These are phyloP conservation scores for Himalopsyche phryganea DNA, from an alignment of 1,140 invertebrate species.

Conservation along the genomic window DNA sequence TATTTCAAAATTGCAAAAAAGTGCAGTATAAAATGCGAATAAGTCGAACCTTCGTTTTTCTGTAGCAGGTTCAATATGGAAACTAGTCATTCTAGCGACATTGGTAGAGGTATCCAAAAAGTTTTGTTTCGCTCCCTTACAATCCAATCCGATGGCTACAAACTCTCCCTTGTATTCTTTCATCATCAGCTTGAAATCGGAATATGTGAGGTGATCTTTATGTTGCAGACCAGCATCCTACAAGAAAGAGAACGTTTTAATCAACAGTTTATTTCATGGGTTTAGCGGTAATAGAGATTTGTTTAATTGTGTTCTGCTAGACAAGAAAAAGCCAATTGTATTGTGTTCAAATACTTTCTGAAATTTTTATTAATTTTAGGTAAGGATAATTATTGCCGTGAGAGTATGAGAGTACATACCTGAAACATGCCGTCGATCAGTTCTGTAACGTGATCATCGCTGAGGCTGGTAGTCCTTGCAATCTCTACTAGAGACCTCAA, in stretches of 20 bases:
- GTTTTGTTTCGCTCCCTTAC: slow-evolving; percentile 94
- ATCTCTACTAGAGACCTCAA: slow-evolving; percentile 91
- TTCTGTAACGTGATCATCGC: slow-evolving; percentile 86
- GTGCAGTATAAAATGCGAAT: too few species aligned
- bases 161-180: slow-evolving; percentile 96
- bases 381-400: too few species aligned
- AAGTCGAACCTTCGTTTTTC: slow-evolving; percentile 55
- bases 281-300: too few species aligned
- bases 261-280: too few species aligned
- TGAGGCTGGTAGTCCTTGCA: slow-evolving; percentile 84
- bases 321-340: too few species aligned
- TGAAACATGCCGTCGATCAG: slow-evolving; percentile 94
- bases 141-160: slow-evolving; percentile 93
- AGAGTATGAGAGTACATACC: too few species aligned
- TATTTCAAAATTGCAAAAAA: too few species aligned
- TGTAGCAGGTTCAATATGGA: slow-evolving; percentile 78
- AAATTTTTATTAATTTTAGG: too few species aligned
- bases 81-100: slow-evolving; percentile 91
- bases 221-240: slow-evolving; percentile 85
- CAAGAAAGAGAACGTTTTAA: background rate
- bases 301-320: too few species aligned
- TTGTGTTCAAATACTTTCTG: too few species aligned
- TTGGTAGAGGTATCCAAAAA: slow-evolving; percentile 93
- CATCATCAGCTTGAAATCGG: slow-evolving; percentile 95
- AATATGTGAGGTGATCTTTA: slow-evolving; percentile 89